Conservation (phyloP, 2,113 vertebrate genomes). For the Ginglymostoma cirratum region DNA sequence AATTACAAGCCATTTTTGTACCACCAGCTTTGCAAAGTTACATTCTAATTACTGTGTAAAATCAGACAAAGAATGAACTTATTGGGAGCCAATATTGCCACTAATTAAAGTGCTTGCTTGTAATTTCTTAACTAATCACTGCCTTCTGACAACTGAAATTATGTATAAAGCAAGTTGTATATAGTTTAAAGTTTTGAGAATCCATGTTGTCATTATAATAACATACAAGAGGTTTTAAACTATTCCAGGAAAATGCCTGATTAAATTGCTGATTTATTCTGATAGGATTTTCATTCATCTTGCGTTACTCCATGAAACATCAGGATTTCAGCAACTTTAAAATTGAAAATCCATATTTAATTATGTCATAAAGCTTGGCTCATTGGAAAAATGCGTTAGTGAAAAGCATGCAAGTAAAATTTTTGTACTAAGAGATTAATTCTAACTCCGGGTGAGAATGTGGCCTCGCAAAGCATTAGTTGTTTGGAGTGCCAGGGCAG, state of each 20-base stretch:
- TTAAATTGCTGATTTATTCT: background rate
- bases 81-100: constrained; percentile 11
- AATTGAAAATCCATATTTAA: background rate
- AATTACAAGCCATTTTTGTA: background rate
- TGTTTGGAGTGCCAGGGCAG: background rate
- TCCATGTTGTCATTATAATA: background rate
- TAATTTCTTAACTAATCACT: constrained; percentile 20
- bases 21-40: background rate
- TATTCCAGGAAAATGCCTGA: background rate
- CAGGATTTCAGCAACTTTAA: background rate
- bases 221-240: background rate
- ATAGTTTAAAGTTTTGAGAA: background rate
- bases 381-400: background rate
- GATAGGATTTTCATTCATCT: background rate
- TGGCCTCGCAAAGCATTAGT: background rate
- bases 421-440: background rate
- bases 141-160: background rate
- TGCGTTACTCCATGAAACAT: background rate
- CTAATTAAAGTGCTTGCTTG: background rate
- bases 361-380: background rate
- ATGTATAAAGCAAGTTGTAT: background rate
- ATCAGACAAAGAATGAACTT: constrained; percentile 11
- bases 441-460: background rate
- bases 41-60: background rate
- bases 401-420: background rate